Evolutionary conservation across 2,888 invertebrate genomes (phyloP).

Genomic region (Macaria notata): DNA sequence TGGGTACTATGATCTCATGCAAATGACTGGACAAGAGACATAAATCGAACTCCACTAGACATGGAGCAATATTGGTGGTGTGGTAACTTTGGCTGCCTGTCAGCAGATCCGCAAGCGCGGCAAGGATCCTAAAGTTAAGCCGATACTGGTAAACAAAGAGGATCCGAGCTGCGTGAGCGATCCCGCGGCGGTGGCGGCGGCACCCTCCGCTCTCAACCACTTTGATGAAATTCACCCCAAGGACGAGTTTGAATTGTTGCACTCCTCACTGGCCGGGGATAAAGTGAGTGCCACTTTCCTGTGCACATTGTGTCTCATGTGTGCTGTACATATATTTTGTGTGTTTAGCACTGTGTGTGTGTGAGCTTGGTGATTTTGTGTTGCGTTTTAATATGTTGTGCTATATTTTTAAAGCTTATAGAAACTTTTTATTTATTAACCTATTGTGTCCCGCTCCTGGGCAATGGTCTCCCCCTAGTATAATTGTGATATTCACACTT

Average conservation of each 20-base stretch:
- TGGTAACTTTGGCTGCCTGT: slow-evolving; percentile 6
- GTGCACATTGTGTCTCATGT: slow-evolving; percentile 22
- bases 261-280: slow-evolving; percentile 63
- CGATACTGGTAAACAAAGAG: slow-evolving; percentile 89
- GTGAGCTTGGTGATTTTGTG: neutral
- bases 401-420: neutral
- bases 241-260: slow-evolving; percentile 85
- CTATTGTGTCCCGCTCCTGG: too few species aligned
- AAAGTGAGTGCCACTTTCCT: slow-evolving; percentile 66
- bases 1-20: too few species aligned
- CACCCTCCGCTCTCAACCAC: slow-evolving; percentile 81
- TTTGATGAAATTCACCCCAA: slow-evolving; percentile 91
- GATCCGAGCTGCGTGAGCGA: slow-evolving; percentile 83
- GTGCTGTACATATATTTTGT: slow-evolving; percentile 17
- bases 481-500: too few species aligned
- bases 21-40: too few species aligned
- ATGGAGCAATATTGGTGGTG: too few species aligned
- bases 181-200: slow-evolving; percentile 68
- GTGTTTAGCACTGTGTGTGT: slow-evolving; percentile 12
- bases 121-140: slow-evolving; percentile 87
- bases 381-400: neutral
- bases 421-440: too few species aligned
- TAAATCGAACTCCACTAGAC: too few species aligned
- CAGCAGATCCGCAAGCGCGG: slow-evolving; percentile 84
- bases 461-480: too few species aligned